These are phyloP conservation scores for Megalurothrips usitatus DNA, from an alignment of 2,888 invertebrate species.

Conservation along the genomic window DNA sequence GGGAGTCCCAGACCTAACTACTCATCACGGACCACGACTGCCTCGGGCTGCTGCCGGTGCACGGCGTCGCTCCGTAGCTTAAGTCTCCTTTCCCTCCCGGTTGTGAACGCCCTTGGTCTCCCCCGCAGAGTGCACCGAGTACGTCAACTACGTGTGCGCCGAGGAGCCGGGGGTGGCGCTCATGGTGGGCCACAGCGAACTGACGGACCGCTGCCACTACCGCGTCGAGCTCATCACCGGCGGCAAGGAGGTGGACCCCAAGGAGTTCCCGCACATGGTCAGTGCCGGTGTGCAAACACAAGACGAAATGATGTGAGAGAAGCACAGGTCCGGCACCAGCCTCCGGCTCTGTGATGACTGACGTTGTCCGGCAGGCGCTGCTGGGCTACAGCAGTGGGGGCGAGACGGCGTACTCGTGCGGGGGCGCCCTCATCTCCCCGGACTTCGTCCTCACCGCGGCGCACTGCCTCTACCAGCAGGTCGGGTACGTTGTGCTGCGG, in stretches of 20 bases:
- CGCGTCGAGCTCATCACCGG: conserved; percentile 16
- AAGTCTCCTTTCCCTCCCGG: too few species aligned
- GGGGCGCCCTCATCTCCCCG: conserved; percentile 34
- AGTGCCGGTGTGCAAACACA: background rate
- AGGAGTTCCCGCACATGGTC: conserved; percentile 20
- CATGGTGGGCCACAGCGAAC: background rate
- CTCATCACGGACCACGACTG: too few species aligned
- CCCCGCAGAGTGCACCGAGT: conserved; percentile 6
- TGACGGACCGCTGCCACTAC: background rate
- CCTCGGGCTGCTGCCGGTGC: too few species aligned
- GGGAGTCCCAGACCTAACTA: too few species aligned
- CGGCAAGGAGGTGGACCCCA: background rate
- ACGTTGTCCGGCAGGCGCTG: background rate
- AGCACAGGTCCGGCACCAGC: too few species aligned
- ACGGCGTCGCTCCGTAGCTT: too few species aligned
- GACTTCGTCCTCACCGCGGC: conserved; percentile 34
- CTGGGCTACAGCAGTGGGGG: background rate
- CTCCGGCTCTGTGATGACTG: too few species aligned
- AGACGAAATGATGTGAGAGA: background rate
- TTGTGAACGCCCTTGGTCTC: too few species aligned
- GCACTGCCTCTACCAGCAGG: conserved; percentile 29
- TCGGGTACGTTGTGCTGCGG: too few species aligned
- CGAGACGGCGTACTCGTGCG: conserved; percentile 18
- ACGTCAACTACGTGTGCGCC: background rate
- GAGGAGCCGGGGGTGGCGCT: background rate